Conservation (phyloP, 2,888 invertebrate species). For the Megamerina dolium region DNA sequence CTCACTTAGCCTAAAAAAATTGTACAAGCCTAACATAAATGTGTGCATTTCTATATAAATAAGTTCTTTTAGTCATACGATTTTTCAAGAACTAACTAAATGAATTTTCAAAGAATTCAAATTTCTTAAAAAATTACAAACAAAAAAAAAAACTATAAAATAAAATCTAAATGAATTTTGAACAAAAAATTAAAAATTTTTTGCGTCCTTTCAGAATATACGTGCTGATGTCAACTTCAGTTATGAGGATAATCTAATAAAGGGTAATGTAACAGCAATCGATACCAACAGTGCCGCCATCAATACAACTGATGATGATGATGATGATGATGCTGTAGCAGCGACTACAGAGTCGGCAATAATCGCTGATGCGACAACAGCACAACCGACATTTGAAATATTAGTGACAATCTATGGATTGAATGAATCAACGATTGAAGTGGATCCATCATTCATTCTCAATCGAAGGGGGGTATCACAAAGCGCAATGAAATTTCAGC, state of each 20-base stretch:
- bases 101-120: too few species aligned
- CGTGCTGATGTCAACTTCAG: constrained; percentile 35
- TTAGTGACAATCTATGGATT: constrained; percentile 36
- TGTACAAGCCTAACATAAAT: too few species aligned
- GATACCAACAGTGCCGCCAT: constrained; percentile 1
- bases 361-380: neutral
- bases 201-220: constrained; percentile 29
- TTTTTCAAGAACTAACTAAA: too few species aligned
- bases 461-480: constrained; percentile 32
- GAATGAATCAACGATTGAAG: constrained; percentile 26
- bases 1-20: too few species aligned
- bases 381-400: constrained; percentile 27
- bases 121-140: too few species aligned
- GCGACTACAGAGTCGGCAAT: neutral
- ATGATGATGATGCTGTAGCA: neutral
- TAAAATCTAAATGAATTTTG: too few species aligned
- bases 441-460: constrained; percentile 29
- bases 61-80: too few species aligned
- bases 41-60: too few species aligned
- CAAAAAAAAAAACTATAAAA: neutral
- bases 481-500: constrained; percentile 12
- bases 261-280: constrained; percentile 31
- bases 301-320: neutral
- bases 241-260: constrained; percentile 31
- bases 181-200: too few species aligned